Evolutionary conservation across 2,888 invertebrate species (phyloP).

Genomic region (Tinea trinotella): DNA sequence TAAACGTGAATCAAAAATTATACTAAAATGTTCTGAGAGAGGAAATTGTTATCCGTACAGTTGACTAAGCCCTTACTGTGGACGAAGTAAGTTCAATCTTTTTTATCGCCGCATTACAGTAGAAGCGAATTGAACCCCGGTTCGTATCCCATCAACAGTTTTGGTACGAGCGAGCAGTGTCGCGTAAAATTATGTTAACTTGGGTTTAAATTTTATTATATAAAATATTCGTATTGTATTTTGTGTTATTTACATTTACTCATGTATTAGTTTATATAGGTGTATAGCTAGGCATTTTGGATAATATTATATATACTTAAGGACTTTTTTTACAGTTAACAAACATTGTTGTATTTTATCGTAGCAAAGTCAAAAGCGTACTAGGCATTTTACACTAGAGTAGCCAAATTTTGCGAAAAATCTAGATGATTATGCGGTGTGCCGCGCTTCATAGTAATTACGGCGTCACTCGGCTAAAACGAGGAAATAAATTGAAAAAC

Average conservation of each 20-base stretch:
- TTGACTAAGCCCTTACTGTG: slow-evolving; percentile 41
- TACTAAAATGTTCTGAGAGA: slow-evolving; percentile 9
- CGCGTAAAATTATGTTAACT: slow-evolving; percentile 64
- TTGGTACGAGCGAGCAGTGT: slow-evolving; percentile 42
- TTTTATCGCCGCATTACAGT: slow-evolving; percentile 63
- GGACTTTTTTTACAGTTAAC: neutral
- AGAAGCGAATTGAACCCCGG: slow-evolving; percentile 48
- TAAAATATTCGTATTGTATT: slow-evolving; percentile 19
- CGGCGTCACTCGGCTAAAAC: slow-evolving; percentile 60
- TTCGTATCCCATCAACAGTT: slow-evolving; percentile 44
- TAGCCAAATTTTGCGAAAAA: slow-evolving; percentile 35
- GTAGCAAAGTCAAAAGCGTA: neutral
- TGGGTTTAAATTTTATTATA: slow-evolving; percentile 30
- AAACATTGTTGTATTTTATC: neutral
- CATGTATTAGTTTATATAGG: too few species aligned
- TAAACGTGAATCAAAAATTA: neutral
- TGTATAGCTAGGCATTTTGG: too few species aligned
- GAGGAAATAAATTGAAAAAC: slow-evolving; percentile 66
- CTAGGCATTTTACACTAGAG: slow-evolving; percentile 8
- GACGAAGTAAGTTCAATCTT: slow-evolving; percentile 62
- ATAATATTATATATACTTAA: neutral
- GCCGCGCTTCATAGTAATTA: slow-evolving; percentile 51
- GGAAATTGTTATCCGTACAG: slow-evolving; percentile 16
- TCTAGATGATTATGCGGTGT: slow-evolving; percentile 46
- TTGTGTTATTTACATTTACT: neutral